Percentiles rank a stretch among this genome's conserved stretches.
Conservation (phyloP, 2,113 vertebrate genomes). For the Speoplatyrhinus poulsoni region DNA sequence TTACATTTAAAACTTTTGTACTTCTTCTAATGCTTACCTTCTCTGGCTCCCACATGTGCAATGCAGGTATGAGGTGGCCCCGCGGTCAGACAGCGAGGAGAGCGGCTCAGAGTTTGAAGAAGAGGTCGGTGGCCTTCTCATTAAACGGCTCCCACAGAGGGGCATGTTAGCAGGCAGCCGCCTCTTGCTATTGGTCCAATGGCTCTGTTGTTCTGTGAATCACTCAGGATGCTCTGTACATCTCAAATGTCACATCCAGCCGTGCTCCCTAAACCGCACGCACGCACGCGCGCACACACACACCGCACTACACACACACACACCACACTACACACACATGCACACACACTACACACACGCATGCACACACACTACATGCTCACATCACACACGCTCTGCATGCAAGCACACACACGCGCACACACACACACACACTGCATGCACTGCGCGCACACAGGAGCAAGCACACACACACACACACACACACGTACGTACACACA, state of each 20-base stretch:
- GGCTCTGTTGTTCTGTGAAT: neutral
- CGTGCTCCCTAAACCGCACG: too few species aligned
- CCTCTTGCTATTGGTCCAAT: neutral
- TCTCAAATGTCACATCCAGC: constrained; percentile 9
- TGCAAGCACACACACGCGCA: too few species aligned
- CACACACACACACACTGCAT: too few species aligned
- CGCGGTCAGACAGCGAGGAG: constrained; percentile 96
- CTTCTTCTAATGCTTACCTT: neutral
- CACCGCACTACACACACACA: neutral
- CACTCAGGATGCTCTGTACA: neutral
- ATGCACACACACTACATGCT: too few species aligned
- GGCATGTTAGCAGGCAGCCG: neutral
- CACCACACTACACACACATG: neutral
- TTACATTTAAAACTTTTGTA: too few species aligned
- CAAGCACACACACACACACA: too few species aligned
- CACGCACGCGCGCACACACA: neutral
- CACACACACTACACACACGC: too few species aligned
- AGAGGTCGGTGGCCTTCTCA: constrained; percentile 79
- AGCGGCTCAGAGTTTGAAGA: constrained; percentile 96
- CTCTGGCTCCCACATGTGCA: neutral
- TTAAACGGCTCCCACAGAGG: neutral
- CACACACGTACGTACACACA: too few species aligned
- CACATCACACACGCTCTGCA: too few species aligned
- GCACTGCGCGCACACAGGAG: too few species aligned
- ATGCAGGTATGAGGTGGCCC: constrained; percentile 94